Percentiles rank a stretch among this genome's conserved stretches.
phyloP scores from a whole-genome alignment of 2,797 vertebrate species.

The Amblyraja radiata region DNA sequence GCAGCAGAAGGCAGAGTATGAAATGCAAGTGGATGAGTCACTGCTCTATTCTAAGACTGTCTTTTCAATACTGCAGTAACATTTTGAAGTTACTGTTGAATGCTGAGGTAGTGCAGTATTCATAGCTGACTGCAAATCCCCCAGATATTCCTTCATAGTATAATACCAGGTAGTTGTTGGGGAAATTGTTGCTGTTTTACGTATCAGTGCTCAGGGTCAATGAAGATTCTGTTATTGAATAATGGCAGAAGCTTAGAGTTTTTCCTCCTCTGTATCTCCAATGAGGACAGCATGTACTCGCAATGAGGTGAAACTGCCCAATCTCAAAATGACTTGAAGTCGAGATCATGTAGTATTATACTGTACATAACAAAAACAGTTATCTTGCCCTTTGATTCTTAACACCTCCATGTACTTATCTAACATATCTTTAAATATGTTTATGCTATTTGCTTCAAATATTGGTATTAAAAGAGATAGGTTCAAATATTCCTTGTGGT shows the following conservation, averaged over 20 bases:
- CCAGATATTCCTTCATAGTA: background rate
- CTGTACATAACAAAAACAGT: too few relatives aligned
- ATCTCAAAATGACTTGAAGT: background rate
- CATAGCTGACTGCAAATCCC: background rate
- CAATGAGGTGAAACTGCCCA: background rate
- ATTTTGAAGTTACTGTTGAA: background rate
- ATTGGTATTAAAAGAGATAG: too few relatives aligned
- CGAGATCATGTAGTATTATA: too few relatives aligned
- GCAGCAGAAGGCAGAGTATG: background rate
- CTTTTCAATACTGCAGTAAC: background rate
- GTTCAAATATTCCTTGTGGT: too few relatives aligned
- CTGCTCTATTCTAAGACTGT: background rate
- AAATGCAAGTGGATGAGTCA: background rate
- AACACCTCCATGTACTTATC: too few relatives aligned
- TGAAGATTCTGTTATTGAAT: too few relatives aligned
- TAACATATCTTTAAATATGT: too few relatives aligned
- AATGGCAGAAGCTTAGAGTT: background rate
- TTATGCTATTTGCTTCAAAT: too few relatives aligned
- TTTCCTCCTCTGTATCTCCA: background rate
- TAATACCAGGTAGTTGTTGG: background rate
- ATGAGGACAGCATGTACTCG: background rate
- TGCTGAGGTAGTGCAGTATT: background rate
- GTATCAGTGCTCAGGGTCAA: background rate
- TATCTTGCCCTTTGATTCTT: too few relatives aligned
- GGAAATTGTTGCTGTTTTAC: background rate